Percentiles rank a stretch among this genome's conserved stretches.
These are phyloP conservation scores for Caenorhabditis briggsae DNA, from an alignment of 1,140 invertebrate genomes.

Conservation along the genomic window DNA sequence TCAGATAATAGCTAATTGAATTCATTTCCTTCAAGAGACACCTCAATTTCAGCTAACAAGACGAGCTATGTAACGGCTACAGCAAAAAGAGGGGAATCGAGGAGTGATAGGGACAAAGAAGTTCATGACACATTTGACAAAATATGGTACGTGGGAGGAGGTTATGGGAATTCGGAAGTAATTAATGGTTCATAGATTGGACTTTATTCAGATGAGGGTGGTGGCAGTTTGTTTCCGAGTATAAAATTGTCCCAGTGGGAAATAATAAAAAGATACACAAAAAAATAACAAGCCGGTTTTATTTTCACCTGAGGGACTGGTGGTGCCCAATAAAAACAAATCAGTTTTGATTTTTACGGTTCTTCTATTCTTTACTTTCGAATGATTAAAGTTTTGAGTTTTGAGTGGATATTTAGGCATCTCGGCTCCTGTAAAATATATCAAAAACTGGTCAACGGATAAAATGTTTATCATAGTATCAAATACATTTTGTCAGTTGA, in stretches of 20 bases:
- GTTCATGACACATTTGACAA: background rate
- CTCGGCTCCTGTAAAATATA: too few species aligned
- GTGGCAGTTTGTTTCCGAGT: background rate
- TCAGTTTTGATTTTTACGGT: too few species aligned
- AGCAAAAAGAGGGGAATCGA: too few species aligned
- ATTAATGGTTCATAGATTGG: background rate
- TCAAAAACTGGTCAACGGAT: too few species aligned
- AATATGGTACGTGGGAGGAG: background rate
- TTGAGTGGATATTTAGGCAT: too few species aligned
- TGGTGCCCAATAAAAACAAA: too few species aligned
- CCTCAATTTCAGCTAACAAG: background rate
- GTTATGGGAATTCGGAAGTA: background rate
- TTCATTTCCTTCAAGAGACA: constrained; percentile 3
- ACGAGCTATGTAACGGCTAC: background rate
- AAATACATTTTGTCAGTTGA: too few species aligned
- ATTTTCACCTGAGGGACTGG: background rate
- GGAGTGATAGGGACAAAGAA: background rate
- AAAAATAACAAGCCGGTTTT: background rate
- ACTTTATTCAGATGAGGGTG: background rate
- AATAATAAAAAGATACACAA: background rate
- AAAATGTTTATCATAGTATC: too few species aligned
- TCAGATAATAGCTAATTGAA: background rate
- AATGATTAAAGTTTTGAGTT: too few species aligned
- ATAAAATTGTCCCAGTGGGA: background rate
- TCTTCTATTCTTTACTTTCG: too few species aligned